phyloP scores from a whole-genome alignment of 35 echinoderm and acorn worm species.

The Anneissia japonica region DNA sequence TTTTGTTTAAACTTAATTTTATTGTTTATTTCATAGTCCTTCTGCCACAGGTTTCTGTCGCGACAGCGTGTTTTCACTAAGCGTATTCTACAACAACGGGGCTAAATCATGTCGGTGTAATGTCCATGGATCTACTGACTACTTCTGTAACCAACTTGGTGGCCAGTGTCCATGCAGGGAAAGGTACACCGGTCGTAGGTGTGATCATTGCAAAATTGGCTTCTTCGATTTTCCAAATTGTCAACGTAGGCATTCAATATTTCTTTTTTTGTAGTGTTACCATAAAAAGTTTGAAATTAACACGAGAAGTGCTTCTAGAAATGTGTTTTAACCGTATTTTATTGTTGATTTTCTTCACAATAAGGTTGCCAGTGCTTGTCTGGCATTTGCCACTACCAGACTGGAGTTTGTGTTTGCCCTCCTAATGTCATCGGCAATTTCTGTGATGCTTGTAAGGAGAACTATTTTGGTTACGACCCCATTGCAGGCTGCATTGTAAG shows the following conservation, averaged over 20 bases:
- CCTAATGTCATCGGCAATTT: slow-evolving; percentile 66
- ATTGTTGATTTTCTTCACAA: background rate
- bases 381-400: slow-evolving; percentile 69
- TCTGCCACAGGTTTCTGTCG: slow-evolving; percentile 70
- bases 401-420: slow-evolving; percentile 92
- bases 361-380: slow-evolving; percentile 66
- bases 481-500: slow-evolving; percentile 88
- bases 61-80: slow-evolving; percentile 73
- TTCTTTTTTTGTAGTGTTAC: too few species aligned
- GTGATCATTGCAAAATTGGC: slow-evolving; percentile 70
- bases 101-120: slow-evolving; percentile 66
- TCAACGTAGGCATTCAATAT: slow-evolving; percentile 4
- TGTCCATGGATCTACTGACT: slow-evolving; percentile 45
- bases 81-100: slow-evolving; percentile 74
- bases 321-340: too few species aligned
- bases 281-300: too few species aligned
- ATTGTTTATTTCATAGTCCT: slow-evolving; percentile 22
- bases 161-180: slow-evolving; percentile 74
- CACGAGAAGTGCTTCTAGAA: too few species aligned
- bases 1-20: too few species aligned
- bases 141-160: slow-evolving; percentile 68
- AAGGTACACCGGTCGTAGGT: slow-evolving; percentile 58
- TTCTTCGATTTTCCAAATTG: slow-evolving; percentile 83
- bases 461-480: slow-evolving; percentile 88
- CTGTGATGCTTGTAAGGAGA: slow-evolving; percentile 65